Percentiles rank a stretch among this genome's conserved stretches.
Conservation (phyloP, 2,113 vertebrate genomes). For the Nematolebias whitei region DNA sequence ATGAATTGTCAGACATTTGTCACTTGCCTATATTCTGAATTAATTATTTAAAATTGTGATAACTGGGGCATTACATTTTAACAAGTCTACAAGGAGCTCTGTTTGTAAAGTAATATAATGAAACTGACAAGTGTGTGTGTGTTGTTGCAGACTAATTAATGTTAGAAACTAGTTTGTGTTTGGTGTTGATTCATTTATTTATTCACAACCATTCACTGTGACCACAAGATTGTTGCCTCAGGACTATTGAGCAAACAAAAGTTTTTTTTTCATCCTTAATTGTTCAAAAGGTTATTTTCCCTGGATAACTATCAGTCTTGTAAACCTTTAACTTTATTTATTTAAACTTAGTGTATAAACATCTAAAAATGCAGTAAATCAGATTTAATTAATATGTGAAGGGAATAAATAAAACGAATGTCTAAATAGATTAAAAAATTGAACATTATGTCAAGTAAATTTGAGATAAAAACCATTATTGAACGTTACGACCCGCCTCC, state of each 20-base stretch:
- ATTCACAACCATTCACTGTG: slow-evolving; percentile 3
- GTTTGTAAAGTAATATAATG: slow-evolving; percentile 41
- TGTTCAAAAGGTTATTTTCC: not conserved
- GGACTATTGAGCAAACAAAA: not conserved
- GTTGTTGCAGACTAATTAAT: slow-evolving; percentile 27
- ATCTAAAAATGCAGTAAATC: too few species aligned
- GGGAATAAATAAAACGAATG: too few species aligned
- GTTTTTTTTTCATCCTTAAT: not conserved
- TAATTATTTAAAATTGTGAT: slow-evolving; percentile 45
- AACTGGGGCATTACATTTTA: slow-evolving; percentile 53
- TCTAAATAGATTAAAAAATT: not conserved
- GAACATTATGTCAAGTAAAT: not conserved
- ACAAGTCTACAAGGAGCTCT: slow-evolving; percentile 42
- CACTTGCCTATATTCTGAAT: slow-evolving; percentile 15
- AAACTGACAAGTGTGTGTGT: slow-evolving; percentile 17
- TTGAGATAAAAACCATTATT: too few species aligned
- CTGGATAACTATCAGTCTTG: not conserved
- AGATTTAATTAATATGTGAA: too few species aligned
- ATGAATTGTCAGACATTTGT: not conserved
- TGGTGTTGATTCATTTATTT: slow-evolving; percentile 12
- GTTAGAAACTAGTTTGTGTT: slow-evolving; percentile 1
- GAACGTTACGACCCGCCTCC: too few species aligned
- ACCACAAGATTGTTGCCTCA: not conserved
- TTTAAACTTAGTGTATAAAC: not conserved
- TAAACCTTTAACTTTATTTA: not conserved